phyloP scores from a whole-genome alignment of 2,113 vertebrate genomes.

The Periophthalmus modestus region DNA sequence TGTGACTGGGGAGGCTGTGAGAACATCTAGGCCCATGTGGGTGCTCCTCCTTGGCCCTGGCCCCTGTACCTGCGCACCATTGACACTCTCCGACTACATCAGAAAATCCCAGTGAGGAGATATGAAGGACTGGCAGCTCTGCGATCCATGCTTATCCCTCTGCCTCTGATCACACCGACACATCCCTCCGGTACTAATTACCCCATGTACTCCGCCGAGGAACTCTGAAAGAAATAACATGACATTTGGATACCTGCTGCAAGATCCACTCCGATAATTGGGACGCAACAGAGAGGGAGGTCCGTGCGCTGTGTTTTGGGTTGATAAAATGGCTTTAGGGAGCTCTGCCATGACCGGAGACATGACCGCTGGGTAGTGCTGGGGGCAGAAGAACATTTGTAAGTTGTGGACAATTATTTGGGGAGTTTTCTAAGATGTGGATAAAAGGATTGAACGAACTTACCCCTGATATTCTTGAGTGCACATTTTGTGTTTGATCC shows the following conservation, averaged over 20 bases:
- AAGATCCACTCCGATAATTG: slow-evolving; percentile 76
- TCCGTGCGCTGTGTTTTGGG: slow-evolving; percentile 61
- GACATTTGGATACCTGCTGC: slow-evolving; percentile 77
- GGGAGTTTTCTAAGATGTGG: slow-evolving; percentile 65
- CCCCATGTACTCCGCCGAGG: slow-evolving; percentile 56
- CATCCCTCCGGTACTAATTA: slow-evolving; percentile 83
- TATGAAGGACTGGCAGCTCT: slow-evolving; percentile 53
- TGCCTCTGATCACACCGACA: slow-evolving; percentile 71
- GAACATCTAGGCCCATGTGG: slow-evolving; percentile 55
- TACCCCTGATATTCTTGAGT: slow-evolving; percentile 67
- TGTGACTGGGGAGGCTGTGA: slow-evolving; percentile 56
- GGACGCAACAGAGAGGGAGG: slow-evolving; percentile 70
- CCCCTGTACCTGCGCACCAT: slow-evolving; percentile 45
- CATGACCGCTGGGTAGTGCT: slow-evolving; percentile 53
- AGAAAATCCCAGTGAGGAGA: slow-evolving; percentile 62
- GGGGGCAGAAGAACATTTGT: slow-evolving; percentile 33
- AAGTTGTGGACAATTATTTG: slow-evolving; percentile 64
- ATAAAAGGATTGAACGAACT: slow-evolving; percentile 70
- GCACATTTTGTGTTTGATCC: slow-evolving; percentile 62
- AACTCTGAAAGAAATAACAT: slow-evolving; percentile 67
- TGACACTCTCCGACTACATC: slow-evolving; percentile 46
- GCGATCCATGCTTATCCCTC: slow-evolving; percentile 62
- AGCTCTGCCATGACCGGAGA: slow-evolving; percentile 59
- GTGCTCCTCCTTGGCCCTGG: slow-evolving; percentile 30
- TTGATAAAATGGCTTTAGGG: slow-evolving; percentile 70